Base-by-base conservation (phyloP, 2,797 vertebrate species). In the Sciaenops ocellatus region DNA sequence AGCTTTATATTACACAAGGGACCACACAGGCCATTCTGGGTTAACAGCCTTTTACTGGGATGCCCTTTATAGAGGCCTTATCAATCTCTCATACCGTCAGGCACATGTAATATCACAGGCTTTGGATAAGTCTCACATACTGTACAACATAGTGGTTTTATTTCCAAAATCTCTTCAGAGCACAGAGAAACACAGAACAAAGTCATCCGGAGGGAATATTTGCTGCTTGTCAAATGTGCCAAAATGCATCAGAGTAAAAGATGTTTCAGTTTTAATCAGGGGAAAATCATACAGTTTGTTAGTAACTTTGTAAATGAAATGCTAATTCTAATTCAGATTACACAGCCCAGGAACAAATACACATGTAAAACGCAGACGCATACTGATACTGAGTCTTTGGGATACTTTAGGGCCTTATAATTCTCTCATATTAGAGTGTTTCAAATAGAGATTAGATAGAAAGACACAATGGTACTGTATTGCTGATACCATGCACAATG, bases 11-110 rank as follows among this genome's bases (percentile, higher is more conserved):
- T 90, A 89, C 93, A 91, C 93, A 54, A 69, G 93, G 92, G 94
- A 94, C 85, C 86, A 84, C 84, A 80, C 76, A 69, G 92, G 92
- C 92, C 92, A 91, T 92, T 93, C 84, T 87, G 87, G 93, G 93
- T 94, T 94, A 94, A 94, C 92, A 92, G 91, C 91, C 92, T 94
- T 93, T 93, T 93, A 93, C 91, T 91, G 90, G 78, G 84, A 93
- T 93, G 91, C 87, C 93, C 93, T 93, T 94, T 92, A 92, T 90
- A 83, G 89, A 93, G 82, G 89, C 89, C 88, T 92, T 91, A 93
- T 94, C 92, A 94, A 94, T 94, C 91, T 93, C 93, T 92, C 92
- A 93, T 91, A 87, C 65, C 28, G n/a, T 81, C 85, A 76, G 85
- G 72, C 87, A 85, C 84, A 76, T 85, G 88, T 83, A 90, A 89